phyloP scores from a whole-genome alignment of 2,113 vertebrate species.

The Ophiodon elongatus region DNA sequence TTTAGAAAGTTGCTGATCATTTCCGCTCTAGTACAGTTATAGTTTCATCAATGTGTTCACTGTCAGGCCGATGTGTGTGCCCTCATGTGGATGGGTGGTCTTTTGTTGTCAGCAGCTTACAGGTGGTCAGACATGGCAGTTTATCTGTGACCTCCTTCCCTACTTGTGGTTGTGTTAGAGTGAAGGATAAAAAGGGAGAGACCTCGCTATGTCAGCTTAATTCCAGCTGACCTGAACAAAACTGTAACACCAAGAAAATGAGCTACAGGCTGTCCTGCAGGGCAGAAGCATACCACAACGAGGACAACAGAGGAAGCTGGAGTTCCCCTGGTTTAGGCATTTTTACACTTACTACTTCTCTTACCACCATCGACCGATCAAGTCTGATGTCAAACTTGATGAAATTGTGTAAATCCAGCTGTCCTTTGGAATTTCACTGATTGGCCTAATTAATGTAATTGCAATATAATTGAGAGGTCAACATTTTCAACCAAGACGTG shows the following conservation, averaged over 20 bases:
- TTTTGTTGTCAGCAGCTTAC: conserved; percentile 60
- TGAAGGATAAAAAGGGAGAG: neutral
- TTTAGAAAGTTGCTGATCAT: neutral
- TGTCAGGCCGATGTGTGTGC: conserved; percentile 7
- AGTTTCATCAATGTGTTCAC: neutral
- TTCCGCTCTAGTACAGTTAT: neutral
- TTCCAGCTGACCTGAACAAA: conserved; percentile 50
- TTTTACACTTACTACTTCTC: neutral
- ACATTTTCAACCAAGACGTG: conserved; percentile 17
- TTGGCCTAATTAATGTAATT: conserved; percentile 26
- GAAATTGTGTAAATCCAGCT: conserved; percentile 27
- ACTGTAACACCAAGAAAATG: conserved; percentile 41
- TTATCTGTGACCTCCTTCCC: conserved; percentile 55
- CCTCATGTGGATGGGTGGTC: conserved; percentile 65
- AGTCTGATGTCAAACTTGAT: neutral
- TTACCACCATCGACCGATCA: neutral
- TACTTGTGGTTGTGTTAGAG: neutral
- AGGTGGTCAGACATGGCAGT: conserved; percentile 66
- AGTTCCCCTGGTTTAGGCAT: conserved; percentile 43
- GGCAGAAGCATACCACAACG: conserved; percentile 20
- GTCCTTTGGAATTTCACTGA: conserved; percentile 43
- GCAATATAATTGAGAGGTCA: conserved; percentile 27
- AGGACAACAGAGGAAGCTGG: conserved; percentile 42
- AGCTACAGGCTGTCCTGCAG: conserved; percentile 19
- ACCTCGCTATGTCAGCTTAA: conserved; percentile 33